Evolutionary conservation across 2,888 invertebrate genomes (phyloP).

Genomic region (Pheosia gnoma): DNA sequence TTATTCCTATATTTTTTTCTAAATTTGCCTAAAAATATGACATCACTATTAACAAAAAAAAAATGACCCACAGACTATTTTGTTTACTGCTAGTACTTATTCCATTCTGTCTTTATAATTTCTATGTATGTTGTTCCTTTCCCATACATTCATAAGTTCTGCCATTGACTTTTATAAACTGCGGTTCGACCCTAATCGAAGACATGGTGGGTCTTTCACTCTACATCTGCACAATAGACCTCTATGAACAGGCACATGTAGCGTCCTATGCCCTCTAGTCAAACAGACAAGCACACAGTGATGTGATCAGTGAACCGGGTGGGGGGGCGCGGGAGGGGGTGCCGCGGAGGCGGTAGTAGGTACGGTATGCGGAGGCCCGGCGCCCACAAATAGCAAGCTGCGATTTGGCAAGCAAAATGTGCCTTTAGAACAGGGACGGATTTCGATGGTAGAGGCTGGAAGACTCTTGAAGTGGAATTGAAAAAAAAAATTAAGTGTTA

Average conservation of each 20-base stretch:
- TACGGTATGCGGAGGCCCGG: slow-evolving; percentile 70
- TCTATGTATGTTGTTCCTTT: no score
- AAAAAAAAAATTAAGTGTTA: neutral
- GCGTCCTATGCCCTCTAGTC: neutral
- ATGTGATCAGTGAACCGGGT: slow-evolving; percentile 43
- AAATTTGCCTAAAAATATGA: no score
- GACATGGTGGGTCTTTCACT: neutral
- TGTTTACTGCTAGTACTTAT: no score
- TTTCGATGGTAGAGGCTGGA: slow-evolving; percentile 14
- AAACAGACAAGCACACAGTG: slow-evolving; percentile 2
- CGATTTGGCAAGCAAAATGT: slow-evolving; percentile 74
- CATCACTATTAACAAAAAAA: no score
- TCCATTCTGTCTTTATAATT: no score
- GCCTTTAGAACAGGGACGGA: slow-evolving; percentile 68
- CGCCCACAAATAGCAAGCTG: slow-evolving; percentile 78
- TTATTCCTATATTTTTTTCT: no score
- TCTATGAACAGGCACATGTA: neutral
- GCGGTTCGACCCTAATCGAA: neutral
- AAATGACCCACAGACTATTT: no score
- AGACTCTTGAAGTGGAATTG: no score
- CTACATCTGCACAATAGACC: slow-evolving; percentile 2
- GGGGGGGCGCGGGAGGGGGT: slow-evolving; percentile 25
- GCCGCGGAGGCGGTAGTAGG: slow-evolving; percentile 46
- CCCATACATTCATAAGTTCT: neutral
- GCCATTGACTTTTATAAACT: neutral